These are phyloP conservation scores for Sebastes schlegelii DNA, from an alignment of 2,113 vertebrate genomes.

Conservation along the genomic window DNA sequence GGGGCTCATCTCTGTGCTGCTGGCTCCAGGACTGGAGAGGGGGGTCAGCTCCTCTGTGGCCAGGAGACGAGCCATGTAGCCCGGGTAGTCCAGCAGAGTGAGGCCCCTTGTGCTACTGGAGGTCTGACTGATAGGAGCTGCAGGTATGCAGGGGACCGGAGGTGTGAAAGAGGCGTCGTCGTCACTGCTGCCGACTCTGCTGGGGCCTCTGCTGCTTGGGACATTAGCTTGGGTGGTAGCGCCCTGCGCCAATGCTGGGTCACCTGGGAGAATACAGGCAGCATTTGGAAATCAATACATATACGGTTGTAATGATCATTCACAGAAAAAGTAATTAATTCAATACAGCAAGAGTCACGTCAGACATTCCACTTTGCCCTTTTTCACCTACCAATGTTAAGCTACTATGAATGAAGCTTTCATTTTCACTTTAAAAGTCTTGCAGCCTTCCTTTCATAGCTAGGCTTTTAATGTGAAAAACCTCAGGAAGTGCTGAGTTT, in stretches of 20 bases:
- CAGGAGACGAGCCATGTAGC: slow-evolving; percentile 87
- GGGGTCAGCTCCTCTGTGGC: slow-evolving; percentile 64
- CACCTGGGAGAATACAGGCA: slow-evolving; percentile 48
- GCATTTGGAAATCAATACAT: not conserved
- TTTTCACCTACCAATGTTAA: not conserved
- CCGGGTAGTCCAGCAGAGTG: slow-evolving; percentile 84
- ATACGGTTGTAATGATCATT: not conserved
- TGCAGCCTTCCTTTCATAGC: not conserved
- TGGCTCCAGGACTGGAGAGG: slow-evolving; percentile 72
- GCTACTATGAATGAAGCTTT: not conserved
- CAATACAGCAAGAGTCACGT: not conserved
- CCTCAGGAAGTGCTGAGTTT: not conserved
- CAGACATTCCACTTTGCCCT: not conserved
- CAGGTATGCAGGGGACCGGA: slow-evolving; percentile 51
- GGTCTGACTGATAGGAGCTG: slow-evolving; percentile 64
- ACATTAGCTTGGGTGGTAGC: slow-evolving; percentile 9
- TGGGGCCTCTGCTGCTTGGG: slow-evolving; percentile 69
- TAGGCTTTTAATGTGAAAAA: not conserved
- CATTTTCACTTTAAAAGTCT: not conserved
- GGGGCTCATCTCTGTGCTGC: slow-evolving; percentile 80
- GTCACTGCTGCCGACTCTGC: slow-evolving; percentile 79
- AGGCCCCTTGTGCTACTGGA: slow-evolving; percentile 66
- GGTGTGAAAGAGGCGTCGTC: slow-evolving; percentile 72
- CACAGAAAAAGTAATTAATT: not conserved
- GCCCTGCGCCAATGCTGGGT: slow-evolving; percentile 37